A percentile compares a stretch with the other conserved stretches of the same genome.
Evolutionary conservation across 2,888 invertebrate species (phyloP).

Genomic region (Hedya salicella): DNA sequence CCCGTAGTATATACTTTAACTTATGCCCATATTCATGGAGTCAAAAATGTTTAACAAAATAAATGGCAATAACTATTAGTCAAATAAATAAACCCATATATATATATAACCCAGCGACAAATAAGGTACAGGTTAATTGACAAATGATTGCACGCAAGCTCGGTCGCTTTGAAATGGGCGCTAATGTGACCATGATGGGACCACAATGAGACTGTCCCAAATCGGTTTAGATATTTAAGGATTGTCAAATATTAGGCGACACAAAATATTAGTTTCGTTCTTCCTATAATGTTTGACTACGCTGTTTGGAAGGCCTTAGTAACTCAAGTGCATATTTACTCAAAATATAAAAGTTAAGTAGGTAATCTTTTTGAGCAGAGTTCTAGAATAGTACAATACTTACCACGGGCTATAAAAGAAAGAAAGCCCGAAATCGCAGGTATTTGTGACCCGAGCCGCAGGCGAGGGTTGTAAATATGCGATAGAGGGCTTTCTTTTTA

Average conservation of each 20-base stretch:
- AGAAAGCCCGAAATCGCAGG: too few relatives aligned
- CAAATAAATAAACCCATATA: not conserved
- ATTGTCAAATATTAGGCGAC: constrained; percentile 17
- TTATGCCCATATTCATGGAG: too few relatives aligned
- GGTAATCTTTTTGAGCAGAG: not conserved
- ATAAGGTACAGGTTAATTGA: constrained; percentile 33
- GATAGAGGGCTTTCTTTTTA: too few relatives aligned
- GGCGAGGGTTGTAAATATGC: too few relatives aligned
- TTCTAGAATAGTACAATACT: too few relatives aligned
- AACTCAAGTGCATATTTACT: not conserved
- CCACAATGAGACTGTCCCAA: constrained; percentile 38
- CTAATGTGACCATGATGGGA: constrained; percentile 40
- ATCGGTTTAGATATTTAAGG: not conserved
- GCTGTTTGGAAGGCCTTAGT: not conserved
- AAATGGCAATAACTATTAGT: too few relatives aligned
- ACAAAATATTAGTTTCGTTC: not conserved
- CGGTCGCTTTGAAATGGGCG: constrained; percentile 20
- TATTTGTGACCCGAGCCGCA: too few relatives aligned
- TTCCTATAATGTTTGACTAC: not conserved
- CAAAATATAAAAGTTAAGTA: not conserved
- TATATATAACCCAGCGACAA: constrained; percentile 18
- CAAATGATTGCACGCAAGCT: constrained; percentile 23
- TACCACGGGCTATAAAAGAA: too few relatives aligned
- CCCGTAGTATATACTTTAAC: too few relatives aligned
- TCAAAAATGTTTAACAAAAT: too few relatives aligned